Evolutionary conservation across 2,113 vertebrate genomes (phyloP).

Genomic region (Regulus satrapa): DNA sequence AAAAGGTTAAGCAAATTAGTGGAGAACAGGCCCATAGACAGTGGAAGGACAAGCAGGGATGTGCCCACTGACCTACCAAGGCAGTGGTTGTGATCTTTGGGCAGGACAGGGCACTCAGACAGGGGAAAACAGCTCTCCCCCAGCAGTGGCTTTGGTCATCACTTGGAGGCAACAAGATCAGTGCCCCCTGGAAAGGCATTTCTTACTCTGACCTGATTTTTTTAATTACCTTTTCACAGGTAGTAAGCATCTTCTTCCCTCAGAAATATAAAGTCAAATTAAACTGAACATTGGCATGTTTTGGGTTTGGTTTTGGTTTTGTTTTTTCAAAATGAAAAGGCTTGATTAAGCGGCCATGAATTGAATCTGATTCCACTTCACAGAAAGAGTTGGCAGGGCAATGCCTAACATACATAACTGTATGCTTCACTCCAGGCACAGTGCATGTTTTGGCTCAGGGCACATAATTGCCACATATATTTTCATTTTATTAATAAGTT

Average conservation of each 20-base stretch:
- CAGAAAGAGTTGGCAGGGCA: background rate
- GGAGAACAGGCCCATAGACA: background rate
- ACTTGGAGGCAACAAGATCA: background rate
- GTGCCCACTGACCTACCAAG: background rate
- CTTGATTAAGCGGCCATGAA: background rate
- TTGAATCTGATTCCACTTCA: background rate
- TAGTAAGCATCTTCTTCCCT: background rate
- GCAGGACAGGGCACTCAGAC: rapidly evolving
- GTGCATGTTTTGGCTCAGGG: background rate
- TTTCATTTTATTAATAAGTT: background rate
- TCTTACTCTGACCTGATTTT: background rate
- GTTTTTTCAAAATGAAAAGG: background rate
- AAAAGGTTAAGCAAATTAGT: background rate
- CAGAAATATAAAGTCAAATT: background rate
- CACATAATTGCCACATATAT: background rate
- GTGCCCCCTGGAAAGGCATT: background rate
- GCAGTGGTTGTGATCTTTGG: background rate
- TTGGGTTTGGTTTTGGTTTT: background rate
- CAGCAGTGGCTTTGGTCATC: rapidly evolving
- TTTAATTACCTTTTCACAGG: background rate
- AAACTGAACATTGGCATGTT: background rate
- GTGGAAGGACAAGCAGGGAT: background rate
- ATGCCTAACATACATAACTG: background rate
- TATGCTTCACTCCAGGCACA: background rate
- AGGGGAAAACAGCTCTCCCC: background rate